A percentile compares a stretch with the other conserved stretches of the same genome.
Evolutionary conservation across 2,888 invertebrate genomes (phyloP).

Genomic region (Anoncus sp.): DNA sequence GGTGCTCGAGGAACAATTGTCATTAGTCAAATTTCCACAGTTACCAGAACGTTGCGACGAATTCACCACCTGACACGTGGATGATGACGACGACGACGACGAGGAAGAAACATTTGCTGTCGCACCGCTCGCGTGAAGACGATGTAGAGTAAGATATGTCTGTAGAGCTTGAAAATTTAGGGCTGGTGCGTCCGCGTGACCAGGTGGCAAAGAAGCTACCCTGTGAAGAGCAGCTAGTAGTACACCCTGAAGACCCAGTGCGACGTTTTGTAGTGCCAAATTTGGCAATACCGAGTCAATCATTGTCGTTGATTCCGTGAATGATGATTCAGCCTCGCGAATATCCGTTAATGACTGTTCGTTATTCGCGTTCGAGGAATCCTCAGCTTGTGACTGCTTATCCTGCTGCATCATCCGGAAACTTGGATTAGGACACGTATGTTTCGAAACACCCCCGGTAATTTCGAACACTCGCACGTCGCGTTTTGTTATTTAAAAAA

Average conservation of each 20-base stretch:
- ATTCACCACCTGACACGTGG: constrained; percentile 54
- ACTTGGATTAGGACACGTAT: constrained; percentile 25
- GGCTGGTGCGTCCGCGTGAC: constrained; percentile 93
- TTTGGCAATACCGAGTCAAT: constrained; percentile 73
- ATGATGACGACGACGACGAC: constrained; percentile 75
- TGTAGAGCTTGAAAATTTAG: constrained; percentile 94
- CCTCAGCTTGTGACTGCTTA: constrained; percentile 65
- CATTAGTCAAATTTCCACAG: constrained; percentile 4
- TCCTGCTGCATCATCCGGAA: constrained; percentile 73
- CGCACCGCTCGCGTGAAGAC: constrained; percentile 89
- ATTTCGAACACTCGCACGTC: constrained; percentile 7
- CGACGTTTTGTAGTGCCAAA: constrained; percentile 87
- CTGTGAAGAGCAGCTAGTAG: constrained; percentile 94
- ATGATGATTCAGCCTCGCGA: constrained; percentile 70
- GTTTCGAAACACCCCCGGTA: constrained; percentile 25
- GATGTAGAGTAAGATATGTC: constrained; percentile 93
- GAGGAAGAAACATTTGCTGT: constrained; percentile 79
- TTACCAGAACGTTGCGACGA: constrained; percentile 38
- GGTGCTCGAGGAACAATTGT: constrained; percentile 38
- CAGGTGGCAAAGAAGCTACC: constrained; percentile 92
- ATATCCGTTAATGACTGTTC: constrained; percentile 67
- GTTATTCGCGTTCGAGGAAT: constrained; percentile 54
- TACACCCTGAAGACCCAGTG: constrained; percentile 92
- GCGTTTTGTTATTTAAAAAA: too few relatives aligned
- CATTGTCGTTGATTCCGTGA: constrained; percentile 59